Evolutionary conservation across 1,140 invertebrate species (phyloP), one percentile per base, ranked within the genome.

Genomic region (Ephestia elutella): DNA sequence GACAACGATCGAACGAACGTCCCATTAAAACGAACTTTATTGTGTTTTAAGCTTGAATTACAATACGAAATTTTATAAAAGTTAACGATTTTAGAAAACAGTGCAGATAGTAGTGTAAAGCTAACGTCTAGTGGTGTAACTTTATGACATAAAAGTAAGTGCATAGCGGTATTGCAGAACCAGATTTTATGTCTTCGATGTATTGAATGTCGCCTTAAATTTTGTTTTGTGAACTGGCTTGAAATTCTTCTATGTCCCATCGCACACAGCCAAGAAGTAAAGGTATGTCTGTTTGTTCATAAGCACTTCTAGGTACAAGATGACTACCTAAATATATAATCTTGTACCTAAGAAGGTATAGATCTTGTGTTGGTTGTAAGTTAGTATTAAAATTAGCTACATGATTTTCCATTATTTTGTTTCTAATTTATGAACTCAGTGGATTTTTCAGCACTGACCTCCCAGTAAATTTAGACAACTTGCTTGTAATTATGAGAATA

Each of bases 1-100:
- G 70, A 66, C 50, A 65, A 60, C 59, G 60, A 66, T 66, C 64
- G 64, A 66, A 66, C 64, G 64, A 66, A 65, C 56, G 32, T 50
- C 53, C 44, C 35, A 10, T 32, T 32, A 60, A 57, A 54, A 60
- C 58, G 62, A 60, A 60, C 62, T 20, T 48, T 56, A 56, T 28
- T 57, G 20, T 49, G 44, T 57, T 21, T n/a, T 53, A 53, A 21
- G 28, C 9, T 53, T 21, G 4, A 25, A 53, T 5, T 28, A 50
- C 5, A 50, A n/a, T n/a, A 53, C 5, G n/a, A 25, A n/a, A 5
- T 25, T 13, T 13, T 53, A 8, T 25, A 53, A 9, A 15, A 25
- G n/a, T 25, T n/a, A n/a, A 53, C 5, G 0, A 15, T 50, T 10
- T 50, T 3, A 3, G 2, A 7, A 7, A 25, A 3, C 21, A 25